These are phyloP conservation scores for Ennomos fuscantarius DNA, from an alignment of 2,888 invertebrate genomes.

Conservation along the genomic window DNA sequence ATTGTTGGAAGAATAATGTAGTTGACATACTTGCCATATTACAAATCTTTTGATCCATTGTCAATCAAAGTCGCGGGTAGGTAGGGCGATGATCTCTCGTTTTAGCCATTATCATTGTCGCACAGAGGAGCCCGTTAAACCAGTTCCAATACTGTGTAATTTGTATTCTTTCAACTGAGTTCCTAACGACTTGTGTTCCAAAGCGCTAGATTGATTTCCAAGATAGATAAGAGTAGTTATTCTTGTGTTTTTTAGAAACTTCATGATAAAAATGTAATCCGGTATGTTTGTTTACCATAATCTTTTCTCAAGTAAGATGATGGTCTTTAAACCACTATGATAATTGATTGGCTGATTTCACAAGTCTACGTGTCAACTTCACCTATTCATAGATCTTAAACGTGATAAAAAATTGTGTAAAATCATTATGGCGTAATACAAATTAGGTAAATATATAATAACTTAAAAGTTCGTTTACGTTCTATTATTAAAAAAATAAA, in stretches of 20 bases:
- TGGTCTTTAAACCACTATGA: conserved; percentile 9
- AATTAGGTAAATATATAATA: too few species aligned
- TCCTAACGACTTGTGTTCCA: conserved; percentile 19
- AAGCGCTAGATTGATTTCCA: conserved; percentile 38
- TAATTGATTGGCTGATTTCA: conserved; percentile 8
- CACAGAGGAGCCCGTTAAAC: conserved; percentile 48
- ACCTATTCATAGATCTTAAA: background rate
- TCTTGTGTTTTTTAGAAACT: conserved; percentile 34
- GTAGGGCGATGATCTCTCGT: conserved; percentile 53
- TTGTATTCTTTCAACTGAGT: conserved; percentile 36
- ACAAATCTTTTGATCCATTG: conserved; percentile 50
- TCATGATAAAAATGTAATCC: conserved; percentile 37
- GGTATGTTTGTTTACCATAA: conserved; percentile 28
- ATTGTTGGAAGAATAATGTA: conserved; percentile 41
- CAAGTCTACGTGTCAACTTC: background rate
- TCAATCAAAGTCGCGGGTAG: conserved; percentile 53
- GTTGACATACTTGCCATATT: conserved; percentile 34
- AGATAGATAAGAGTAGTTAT: conserved; percentile 39
- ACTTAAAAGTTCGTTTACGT: too few species aligned
- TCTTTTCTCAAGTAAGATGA: conserved; percentile 16
- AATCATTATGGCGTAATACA: too few species aligned
- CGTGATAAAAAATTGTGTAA: too few species aligned
- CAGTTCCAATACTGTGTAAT: conserved; percentile 47
- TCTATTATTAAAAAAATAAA: too few species aligned
- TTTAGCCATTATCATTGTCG: conserved; percentile 53